Conservation (phyloP, 2,113 vertebrate species). For the Nannobrachium achirus region DNA sequence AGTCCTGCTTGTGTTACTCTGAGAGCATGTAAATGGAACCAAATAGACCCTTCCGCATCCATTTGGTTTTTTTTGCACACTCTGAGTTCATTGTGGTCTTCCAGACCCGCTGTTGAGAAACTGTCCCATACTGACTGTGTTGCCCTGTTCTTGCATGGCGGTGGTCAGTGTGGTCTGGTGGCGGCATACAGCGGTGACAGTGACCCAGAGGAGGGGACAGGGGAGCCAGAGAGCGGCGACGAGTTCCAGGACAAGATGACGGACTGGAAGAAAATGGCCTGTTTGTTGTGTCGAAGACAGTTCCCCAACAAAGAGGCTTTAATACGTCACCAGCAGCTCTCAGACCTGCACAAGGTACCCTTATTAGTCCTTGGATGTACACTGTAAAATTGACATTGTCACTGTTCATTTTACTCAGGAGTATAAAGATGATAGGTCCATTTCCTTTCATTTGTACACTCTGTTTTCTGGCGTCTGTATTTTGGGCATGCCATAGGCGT, state of each 20-base stretch:
- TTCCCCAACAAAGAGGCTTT: constrained; percentile 95
- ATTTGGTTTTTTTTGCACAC: no score
- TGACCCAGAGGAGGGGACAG: constrained; percentile 88
- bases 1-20: no score
- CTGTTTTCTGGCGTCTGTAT: no score
- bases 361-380: not conserved
- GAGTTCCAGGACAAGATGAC: constrained; percentile 89
- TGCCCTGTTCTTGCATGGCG: not conserved
- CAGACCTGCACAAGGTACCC: constrained; percentile 95
- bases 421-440: no score
- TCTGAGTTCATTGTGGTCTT: no score
- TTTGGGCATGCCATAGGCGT: no score
- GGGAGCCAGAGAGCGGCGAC: constrained; percentile 83
- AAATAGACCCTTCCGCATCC: no score
- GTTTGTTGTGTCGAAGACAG: constrained; percentile 92
- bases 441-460: no score
- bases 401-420: no score
- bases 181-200: constrained; percentile 98
- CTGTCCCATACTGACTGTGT: not conserved
- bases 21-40: no score
- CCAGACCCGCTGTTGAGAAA: no score
- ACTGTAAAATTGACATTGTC: no score
- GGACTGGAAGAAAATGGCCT: constrained; percentile 97
- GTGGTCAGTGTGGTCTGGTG: constrained; percentile 87
- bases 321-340: constrained; percentile 94